Base-by-base conservation (phyloP, 2,797 vertebrate species). In the Enteromius thamalakanensis region DNA sequence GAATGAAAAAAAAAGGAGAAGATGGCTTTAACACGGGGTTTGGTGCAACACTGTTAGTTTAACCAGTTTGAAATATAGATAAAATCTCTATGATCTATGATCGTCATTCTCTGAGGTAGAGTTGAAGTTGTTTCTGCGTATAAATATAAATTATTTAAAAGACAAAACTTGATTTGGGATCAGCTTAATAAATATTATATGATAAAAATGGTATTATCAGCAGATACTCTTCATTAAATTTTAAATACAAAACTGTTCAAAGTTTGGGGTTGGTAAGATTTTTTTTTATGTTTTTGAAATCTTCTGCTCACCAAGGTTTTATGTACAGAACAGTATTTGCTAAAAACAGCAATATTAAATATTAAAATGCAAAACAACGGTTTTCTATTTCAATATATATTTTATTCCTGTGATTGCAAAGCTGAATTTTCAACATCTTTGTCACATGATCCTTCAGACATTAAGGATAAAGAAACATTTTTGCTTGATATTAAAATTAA, bases 1-100 rank as follows among this genome's bases (percentile, higher is more conserved):
- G 70, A 51, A 51, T 51, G 45, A n/a, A n/a, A n/a, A n/a, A n/a
- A n/a, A n/a, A n/a, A n/a, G 26, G 34, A 76, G 51, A 60, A 76
- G 53, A 60, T 42, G n/a, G 37, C 12, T 64, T 9, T n/a, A 55
- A 51, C 17, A 12, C 10, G 14, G n/a, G 37, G 1, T 29, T 26
- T 6, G 37, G 11, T 64, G 37, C 26, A 64, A 32, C n/a, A 21
- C 40, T 32, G 58, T 60, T 58, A 45, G n/a, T 3, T 19, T 26
- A 62, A 62, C 75, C n/a, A 9, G 14, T 62, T 45, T 62, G 10
- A 77, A 64, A 47, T 55, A 49, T 21, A 64, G 14, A 21, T 74
- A 3, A 60, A 77, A 77, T 62, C 37, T 45, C 37, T 42, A 29
- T 60, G 21, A 55, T 40, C 1, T 55, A 76, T 21, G 19, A 26